phyloP scores from a whole-genome alignment of 1,140 invertebrate species.

The Sesamia nonagrioides region DNA sequence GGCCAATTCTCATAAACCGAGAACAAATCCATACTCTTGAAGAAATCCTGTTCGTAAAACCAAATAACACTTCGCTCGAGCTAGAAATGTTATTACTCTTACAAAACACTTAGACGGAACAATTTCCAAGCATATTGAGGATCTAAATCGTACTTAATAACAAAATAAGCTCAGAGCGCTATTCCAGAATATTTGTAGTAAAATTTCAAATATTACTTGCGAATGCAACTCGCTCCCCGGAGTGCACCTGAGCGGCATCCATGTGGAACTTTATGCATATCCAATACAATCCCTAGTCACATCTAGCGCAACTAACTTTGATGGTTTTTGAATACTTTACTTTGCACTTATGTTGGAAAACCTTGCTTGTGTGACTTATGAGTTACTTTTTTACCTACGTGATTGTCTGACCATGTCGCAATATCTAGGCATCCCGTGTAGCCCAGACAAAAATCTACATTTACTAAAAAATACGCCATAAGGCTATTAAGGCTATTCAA shows the following conservation, averaged over 20 bases:
- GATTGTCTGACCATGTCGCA: too few relatives aligned
- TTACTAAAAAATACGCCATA: too few relatives aligned
- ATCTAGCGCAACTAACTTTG: conserved; percentile 17
- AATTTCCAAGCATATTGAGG: background rate
- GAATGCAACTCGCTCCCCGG: conserved; percentile 50
- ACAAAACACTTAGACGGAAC: background rate
- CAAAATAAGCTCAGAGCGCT: conserved; percentile 10
- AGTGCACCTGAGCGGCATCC: conserved; percentile 58
- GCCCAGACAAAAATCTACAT: too few relatives aligned
- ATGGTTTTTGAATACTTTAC: conserved; percentile 37
- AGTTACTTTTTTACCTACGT: too few relatives aligned
- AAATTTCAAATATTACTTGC: conserved; percentile 45
- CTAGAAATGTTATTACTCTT: too few relatives aligned
- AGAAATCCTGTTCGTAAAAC: too few relatives aligned
- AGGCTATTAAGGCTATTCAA: too few relatives aligned
- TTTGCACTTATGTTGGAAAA: conserved; percentile 2
- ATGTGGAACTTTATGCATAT: conserved; percentile 64
- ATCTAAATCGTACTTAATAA: conserved; percentile 16
- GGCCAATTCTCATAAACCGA: too few relatives aligned
- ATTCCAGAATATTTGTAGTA: conserved; percentile 39
- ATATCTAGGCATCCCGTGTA: too few relatives aligned
- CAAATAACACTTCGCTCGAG: too few relatives aligned
- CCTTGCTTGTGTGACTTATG: background rate
- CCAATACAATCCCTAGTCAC: conserved; percentile 59
- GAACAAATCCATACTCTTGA: too few relatives aligned